Evolutionary conservation across 2,888 invertebrate species (phyloP), one percentile per base, ranked within the genome.

Genomic region (Leucozona laternaria): DNA sequence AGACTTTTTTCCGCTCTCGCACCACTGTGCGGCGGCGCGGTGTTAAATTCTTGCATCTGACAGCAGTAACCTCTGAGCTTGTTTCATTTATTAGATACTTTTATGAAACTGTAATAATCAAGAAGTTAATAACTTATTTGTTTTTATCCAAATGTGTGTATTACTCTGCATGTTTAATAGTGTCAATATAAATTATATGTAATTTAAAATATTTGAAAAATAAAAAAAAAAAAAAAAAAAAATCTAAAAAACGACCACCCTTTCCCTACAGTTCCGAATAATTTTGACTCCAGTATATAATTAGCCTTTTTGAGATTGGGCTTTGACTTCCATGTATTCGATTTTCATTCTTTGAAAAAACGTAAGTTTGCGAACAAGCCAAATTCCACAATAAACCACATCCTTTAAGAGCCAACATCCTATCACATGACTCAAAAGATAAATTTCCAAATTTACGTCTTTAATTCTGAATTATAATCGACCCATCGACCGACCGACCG

Each of bases 401-500:
- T 86, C 86, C 86, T 86, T 86, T 66, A 58, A 58, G 28, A 79
- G 45, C 40, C 43, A 72, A 71, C 66, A 86, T 71, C 81, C 75
- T 75, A 62, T 77, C 81, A 53, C 78, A 86, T 82, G 81, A 86
- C 81, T 78, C 58, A 45, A 78, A 71, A 82, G 81, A 81, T 81
- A 86, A 86, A 86, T 81, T 86, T 50, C 25, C 64, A 71, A 86
- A 79, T 86, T 86, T 81, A 86, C 78, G 86, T 79, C 72, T 79
- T 86, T 86, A 86, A 86, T 86, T 78, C 86, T 82, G 86, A 82
- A 81, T 86, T 86, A 86, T 86, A 82, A 82, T 75, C 85, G 73
- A 79, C 64, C 78, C 45, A 58, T 4, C 31, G 31, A 31, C 13
- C 58, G 22, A 37, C 13, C 37, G 31, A 57, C 50, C 31, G 58